A percentile compares a stretch with the other conserved stretches of the same genome.
Conservation (phyloP, 2,113 vertebrate species). For the Taxidea taxus region DNA sequence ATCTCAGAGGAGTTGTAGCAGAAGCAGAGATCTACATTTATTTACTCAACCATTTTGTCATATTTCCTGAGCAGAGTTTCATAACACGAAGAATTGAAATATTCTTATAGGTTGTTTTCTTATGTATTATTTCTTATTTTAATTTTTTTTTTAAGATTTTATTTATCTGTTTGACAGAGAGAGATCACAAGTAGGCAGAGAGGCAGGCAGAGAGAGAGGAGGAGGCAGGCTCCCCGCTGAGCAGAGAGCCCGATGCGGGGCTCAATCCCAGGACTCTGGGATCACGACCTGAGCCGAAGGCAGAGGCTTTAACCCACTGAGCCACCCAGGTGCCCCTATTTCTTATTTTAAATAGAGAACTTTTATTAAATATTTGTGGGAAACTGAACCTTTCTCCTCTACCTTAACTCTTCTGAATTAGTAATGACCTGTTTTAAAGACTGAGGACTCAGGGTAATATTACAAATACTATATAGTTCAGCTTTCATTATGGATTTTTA, state of each 20-base stretch:
- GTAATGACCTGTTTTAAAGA: neutral
- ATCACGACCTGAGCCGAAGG: too few species aligned
- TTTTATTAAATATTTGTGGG: neutral
- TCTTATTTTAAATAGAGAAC: neutral
- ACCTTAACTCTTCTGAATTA: neutral
- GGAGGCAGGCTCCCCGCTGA: too few species aligned
- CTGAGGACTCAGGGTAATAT: neutral
- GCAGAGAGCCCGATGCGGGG: too few species aligned
- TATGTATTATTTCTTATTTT: neutral
- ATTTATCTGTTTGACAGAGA: too few species aligned
- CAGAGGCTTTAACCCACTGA: too few species aligned
- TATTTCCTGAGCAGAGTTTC: neutral
- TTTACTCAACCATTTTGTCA: neutral
- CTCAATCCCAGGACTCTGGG: too few species aligned
- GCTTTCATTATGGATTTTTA: neutral
- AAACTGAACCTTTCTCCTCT: neutral
- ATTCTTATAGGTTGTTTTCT: neutral
- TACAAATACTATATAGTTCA: neutral
- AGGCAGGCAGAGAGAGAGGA: too few species aligned
- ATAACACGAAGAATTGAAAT: neutral
- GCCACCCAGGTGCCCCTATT: too few species aligned
- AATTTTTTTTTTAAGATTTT: too few species aligned
- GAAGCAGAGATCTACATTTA: neutral
- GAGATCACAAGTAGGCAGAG: too few species aligned
- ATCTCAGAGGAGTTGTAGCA: neutral